phyloP scores from a whole-genome alignment of 2,113 vertebrate species.

The Semnornis frantzii region DNA sequence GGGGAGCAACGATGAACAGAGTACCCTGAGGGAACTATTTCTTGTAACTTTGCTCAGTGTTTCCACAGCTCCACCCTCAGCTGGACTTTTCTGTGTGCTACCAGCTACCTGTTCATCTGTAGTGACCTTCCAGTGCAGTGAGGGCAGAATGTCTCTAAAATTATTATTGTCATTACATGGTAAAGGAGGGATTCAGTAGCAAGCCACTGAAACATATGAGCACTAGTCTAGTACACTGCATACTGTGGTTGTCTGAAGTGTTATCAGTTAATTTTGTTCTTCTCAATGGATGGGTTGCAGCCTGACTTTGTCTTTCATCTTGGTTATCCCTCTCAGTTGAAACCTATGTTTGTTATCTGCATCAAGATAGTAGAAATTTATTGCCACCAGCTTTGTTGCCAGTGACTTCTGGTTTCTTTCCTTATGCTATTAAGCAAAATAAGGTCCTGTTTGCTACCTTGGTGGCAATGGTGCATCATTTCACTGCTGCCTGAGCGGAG shows the following conservation, averaged over 20 bases:
- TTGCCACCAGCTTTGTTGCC: neutral
- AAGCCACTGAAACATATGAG: accelerated
- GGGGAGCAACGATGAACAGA: neutral
- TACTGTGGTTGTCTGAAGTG: neutral
- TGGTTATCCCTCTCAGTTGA: neutral
- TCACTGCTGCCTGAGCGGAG: neutral
- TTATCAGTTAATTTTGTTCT: neutral
- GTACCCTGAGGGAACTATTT: neutral
- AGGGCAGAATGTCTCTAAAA: neutral
- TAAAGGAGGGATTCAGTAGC: neutral
- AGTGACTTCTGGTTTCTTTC: neutral
- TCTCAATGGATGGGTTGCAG: neutral
- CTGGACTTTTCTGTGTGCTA: neutral
- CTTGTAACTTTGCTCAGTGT: neutral
- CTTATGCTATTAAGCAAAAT: neutral
- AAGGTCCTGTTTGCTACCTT: neutral
- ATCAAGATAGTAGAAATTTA: neutral
- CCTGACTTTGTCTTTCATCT: neutral
- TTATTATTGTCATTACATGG: neutral
- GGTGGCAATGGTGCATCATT: neutral
- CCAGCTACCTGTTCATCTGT: neutral
- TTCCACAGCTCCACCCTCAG: neutral
- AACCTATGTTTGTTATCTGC: neutral
- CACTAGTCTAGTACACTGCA: neutral
- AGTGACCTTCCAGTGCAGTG: neutral